Conservation (phyloP, 2,888 invertebrate species). For the Phyto melanocephala region DNA sequence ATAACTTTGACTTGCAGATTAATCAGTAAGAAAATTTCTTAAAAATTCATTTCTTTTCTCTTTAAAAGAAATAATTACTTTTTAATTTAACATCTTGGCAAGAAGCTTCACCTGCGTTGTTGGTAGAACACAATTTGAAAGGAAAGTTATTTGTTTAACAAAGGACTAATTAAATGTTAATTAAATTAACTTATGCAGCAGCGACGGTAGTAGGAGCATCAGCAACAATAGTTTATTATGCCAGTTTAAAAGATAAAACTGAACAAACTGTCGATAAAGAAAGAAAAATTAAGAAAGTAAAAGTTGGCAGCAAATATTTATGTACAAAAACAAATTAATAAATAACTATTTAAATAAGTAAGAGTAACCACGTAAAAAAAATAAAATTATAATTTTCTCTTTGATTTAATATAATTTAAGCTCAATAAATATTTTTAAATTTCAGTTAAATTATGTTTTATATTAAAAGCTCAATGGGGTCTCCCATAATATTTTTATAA, state of each 20-base stretch:
- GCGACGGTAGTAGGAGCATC: constrained; percentile 3
- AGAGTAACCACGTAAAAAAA: neutral
- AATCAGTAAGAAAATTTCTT: neutral
- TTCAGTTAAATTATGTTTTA: too few relatives aligned
- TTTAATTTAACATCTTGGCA: neutral
- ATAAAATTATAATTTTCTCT: too few relatives aligned
- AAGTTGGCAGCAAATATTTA: neutral
- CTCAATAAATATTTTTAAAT: too few relatives aligned
- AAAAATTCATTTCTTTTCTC: neutral
- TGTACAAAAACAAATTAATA: neutral
- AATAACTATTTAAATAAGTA: neutral
- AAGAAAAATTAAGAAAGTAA: neutral
- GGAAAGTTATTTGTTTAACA: constrained; percentile 37
- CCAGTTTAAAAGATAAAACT: neutral
- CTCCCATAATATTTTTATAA: too few relatives aligned
- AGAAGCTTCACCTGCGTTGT: constrained; percentile 13
- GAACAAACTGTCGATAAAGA: neutral
- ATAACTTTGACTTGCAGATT: neutral
- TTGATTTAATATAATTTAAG: too few relatives aligned
- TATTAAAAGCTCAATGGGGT: too few relatives aligned
- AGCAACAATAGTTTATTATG: constrained; percentile 26
- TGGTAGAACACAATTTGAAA: constrained; percentile 15
- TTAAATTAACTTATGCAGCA: constrained; percentile 44
- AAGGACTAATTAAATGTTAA: constrained; percentile 57
- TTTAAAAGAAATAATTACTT: neutral